Base-by-base conservation (phyloP, 2,113 vertebrate species). In the Cyrtonyx montezumae region DNA sequence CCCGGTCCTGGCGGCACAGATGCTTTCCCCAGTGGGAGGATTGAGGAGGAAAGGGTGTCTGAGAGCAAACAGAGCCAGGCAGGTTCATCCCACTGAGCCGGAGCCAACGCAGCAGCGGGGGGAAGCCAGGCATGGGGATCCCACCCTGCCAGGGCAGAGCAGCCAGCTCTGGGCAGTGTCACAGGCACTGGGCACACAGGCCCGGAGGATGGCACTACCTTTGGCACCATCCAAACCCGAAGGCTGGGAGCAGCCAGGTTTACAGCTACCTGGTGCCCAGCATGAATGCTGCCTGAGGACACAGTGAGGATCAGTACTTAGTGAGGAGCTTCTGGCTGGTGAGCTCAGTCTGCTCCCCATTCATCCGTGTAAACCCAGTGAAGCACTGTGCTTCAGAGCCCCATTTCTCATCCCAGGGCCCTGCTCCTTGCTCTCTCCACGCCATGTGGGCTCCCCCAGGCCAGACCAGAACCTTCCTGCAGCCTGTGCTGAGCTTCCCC, bases 61-160 rank as follows among this genome's bases (percentile, higher is more conserved):
- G 36, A 69, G 45, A 0, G 0, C 8, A 40, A 69, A 37, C 1
- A 2, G 61, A 36, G 69, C 19, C 1, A 1, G 45, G 25, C 30
- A 34, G 22, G 61, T 78, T 88, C 0, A 0, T 46, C 63, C 61
- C 5, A 30, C 55, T 76, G 8, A 53, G 36, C 74, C 67, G 74
- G 26, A 84, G 25, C 30, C 51, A 51, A 46, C 58, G 26, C 7
- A 7, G 19, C 21, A 32, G 42, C 48, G 8, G 21, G n/a, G 37
- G 45, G 36, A 68, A 92, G 78, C 18, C 74, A 73, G 66, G 77
- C 34, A 37, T 0, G 0, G 16, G 12, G 26, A 63, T 51, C 46
- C 25, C 58, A 49, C 16, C 30, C 36, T 79, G 22, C 13, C 25
- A 6, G 71, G 36, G 11, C 15, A 40, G 82, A 61, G 36, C 25